Percentiles rank a stretch among this genome's conserved stretches.
These are phyloP conservation scores for Holothuria scabra DNA, from an alignment of 53 echinoderm and acorn worm genomes.

Conservation along the genomic window DNA sequence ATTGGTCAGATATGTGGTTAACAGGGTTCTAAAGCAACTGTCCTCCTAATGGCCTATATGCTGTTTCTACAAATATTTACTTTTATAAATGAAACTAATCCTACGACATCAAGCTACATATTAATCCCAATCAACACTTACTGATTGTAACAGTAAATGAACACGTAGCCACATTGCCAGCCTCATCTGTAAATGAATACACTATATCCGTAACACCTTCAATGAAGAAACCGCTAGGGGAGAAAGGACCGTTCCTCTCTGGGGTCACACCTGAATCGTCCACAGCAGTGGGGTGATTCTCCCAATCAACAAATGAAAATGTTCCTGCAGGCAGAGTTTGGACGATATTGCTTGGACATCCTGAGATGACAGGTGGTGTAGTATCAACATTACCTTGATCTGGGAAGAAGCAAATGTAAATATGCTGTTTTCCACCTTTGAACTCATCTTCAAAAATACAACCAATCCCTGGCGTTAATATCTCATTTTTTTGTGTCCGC, in stretches of 20 bases:
- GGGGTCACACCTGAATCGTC: conserved; percentile 1
- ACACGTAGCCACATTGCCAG: conserved; percentile 24
- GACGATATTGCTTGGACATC: conserved; percentile 10
- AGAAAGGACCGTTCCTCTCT: neutral
- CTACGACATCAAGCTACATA: too few relatives aligned
- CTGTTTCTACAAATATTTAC: too few relatives aligned
- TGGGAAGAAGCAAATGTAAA: too few relatives aligned
- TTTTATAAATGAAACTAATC: too few relatives aligned
- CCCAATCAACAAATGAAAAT: neutral
- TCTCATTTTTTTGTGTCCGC: too few relatives aligned
- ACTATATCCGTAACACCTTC: neutral
- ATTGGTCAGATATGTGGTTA: too few relatives aligned
- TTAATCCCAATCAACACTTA: too few relatives aligned
- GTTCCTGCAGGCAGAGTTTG: neutral
- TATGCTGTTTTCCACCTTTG: too few relatives aligned
- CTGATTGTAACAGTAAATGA: conserved; percentile 1
- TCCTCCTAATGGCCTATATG: too few relatives aligned
- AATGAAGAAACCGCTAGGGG: neutral
- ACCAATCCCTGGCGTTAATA: too few relatives aligned
- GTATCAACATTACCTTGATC: neutral
- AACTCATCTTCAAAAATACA: too few relatives aligned
- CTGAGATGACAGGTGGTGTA: neutral
- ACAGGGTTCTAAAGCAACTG: too few relatives aligned
- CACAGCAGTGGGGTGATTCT: neutral
- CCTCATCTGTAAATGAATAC: conserved; percentile 20